Evolutionary conservation across 2,888 invertebrate species (phyloP), one percentile per base, ranked within the genome.

Genomic region (Lithophane semibrunnea): DNA sequence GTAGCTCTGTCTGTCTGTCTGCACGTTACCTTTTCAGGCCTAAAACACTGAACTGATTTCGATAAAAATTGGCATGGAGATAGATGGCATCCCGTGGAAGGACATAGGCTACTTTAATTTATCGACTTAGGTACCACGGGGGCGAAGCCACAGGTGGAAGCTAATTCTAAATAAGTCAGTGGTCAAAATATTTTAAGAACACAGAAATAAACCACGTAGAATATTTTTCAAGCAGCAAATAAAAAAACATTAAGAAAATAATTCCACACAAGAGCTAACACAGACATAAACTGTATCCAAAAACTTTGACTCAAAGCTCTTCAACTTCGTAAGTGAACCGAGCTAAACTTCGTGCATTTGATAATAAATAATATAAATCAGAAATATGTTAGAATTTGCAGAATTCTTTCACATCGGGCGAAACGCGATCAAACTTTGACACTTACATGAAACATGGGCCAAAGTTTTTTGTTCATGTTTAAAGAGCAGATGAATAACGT

Each of bases 341-440:
- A 71, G 72, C 18, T 44, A 60, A 84, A 75, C 66, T 84, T 73
- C 13, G 70, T 75, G 73, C 85, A 85, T 74, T 77, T 73, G 49
- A 81, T 73, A 75, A 85, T 77, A 85, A 85, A 85, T 85, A 84
- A 86, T 67, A 84, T 61, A 85, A 75, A 87, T 81, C 77, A 60
- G 77, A 75, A 77, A 77, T 73, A 87, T 77, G 77, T 85, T 82
- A 75, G 71, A 49, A 69, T 87, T 81, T 74, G 73, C 76, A 61
- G 76, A 75, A 88, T 74, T 80, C 84, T 82, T 82, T 63, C 72
- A 64, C 71, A 68, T 81, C 42, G 63, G 24, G 37, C 37, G 65
- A 69, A 77, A 75, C 63, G 72, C 75, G 80, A 78, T 86, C 79
- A 68, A 88, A 88, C 54, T 87, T 86, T 77, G 88, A 88, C 87